Conservation (phyloP, 1,140 invertebrate species). For the Brachionus rubens region DNA sequence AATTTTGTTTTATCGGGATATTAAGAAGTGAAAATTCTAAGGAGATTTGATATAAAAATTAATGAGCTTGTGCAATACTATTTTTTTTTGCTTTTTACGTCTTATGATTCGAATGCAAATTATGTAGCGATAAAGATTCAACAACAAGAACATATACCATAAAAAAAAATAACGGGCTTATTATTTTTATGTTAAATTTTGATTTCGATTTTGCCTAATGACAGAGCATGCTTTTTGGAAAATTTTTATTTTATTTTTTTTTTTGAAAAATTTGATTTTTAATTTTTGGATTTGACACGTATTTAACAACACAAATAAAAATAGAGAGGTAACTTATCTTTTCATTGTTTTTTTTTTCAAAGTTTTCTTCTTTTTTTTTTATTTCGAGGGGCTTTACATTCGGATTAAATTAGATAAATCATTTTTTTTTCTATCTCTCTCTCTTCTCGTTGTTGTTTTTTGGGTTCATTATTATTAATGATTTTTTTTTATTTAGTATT, state of each 20-base stretch:
- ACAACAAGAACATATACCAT: not conserved
- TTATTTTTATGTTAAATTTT: not conserved
- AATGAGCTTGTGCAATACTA: not conserved
- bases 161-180: not conserved
- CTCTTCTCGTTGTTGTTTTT: not conserved
- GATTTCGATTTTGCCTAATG: slow-evolving; percentile 7
- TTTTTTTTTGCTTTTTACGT: not conserved
- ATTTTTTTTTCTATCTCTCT: slow-evolving; percentile 1
- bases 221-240: slow-evolving; percentile 22
- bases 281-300: slow-evolving; percentile 44
- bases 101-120: slow-evolving; percentile 41
- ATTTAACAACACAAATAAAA: slow-evolving; percentile 36
- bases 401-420: slow-evolving; percentile 43
- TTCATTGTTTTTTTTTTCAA: slow-evolving; percentile 17
- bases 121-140: slow-evolving; percentile 33
- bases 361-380: too few relatives aligned
- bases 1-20: too few relatives aligned
- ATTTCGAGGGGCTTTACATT: slow-evolving; percentile 23
- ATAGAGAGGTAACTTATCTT: slow-evolving; percentile 30
- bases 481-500: not conserved
- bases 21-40: too few relatives aligned
- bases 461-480: not conserved
- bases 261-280: slow-evolving; percentile 39
- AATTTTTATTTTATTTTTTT: not conserved
- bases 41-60: too few relatives aligned